phyloP scores from a whole-genome alignment of 2,888 invertebrate species.

The Melieria omissa region DNA sequence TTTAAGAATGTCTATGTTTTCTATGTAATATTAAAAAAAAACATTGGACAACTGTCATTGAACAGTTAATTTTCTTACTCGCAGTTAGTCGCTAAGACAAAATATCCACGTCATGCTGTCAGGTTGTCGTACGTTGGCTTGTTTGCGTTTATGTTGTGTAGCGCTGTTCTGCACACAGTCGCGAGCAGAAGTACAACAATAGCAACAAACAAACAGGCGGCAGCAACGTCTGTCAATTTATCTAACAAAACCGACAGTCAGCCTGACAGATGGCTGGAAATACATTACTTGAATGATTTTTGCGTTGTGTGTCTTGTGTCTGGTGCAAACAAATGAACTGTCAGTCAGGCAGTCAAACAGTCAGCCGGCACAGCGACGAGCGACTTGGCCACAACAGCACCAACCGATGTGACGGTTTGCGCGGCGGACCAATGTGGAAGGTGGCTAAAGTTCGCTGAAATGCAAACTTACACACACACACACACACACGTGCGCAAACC shows the following conservation, averaged over 20 bases:
- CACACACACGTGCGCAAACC: too few species aligned
- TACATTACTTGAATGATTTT: constrained; percentile 14
- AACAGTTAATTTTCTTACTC: too few species aligned
- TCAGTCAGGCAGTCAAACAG: constrained; percentile 24
- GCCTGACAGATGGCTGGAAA: constrained; percentile 29
- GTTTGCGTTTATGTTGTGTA: background rate
- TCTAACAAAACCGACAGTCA: constrained; percentile 23
- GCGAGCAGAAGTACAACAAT: too few species aligned
- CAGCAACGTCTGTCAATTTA: constrained; percentile 13
- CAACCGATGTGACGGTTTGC: too few species aligned
- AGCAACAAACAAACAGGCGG: background rate
- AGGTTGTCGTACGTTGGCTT: background rate
- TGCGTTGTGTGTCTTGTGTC: constrained; percentile 9
- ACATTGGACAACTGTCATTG: too few species aligned
- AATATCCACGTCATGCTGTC: background rate
- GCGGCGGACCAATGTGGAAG: too few species aligned
- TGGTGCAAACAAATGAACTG: constrained; percentile 35
- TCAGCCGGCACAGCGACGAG: background rate
- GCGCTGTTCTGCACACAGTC: too few species aligned
- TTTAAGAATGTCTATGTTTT: too few species aligned
- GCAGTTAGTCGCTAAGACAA: too few species aligned
- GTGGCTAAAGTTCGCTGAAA: too few species aligned
- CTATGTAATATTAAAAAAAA: too few species aligned
- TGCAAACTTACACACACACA: too few species aligned
- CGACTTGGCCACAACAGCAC: background rate